Evolutionary conservation across 2,797 vertebrate species (phyloP), one percentile per base, ranked within the genome.

Genomic region (Gallinago solitaria): DNA sequence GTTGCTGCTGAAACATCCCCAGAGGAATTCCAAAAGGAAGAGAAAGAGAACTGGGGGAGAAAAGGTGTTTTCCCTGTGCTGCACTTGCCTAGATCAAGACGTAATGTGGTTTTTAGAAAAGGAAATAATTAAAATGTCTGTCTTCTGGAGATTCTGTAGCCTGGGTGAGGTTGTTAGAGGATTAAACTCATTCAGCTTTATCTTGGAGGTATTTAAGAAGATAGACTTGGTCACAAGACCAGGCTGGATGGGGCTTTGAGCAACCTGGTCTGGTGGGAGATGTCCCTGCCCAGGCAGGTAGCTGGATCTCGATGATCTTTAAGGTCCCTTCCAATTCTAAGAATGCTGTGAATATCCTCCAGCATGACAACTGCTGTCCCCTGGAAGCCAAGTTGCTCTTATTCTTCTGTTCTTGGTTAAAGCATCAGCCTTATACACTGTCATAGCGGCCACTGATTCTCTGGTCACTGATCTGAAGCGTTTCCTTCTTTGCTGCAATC

Each of bases 401-500:
- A 5, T 5, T 51, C 16, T 33, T 45, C 33, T 32, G 7, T 16
- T 28, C n/a, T 17, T 33, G 47, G 37, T 45, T 28, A 17, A n/a
- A 25, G 30, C 35, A 3, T 23, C 6, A 4, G 65, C 24, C 57
- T 17, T 16, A 32, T 2, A 6, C 1, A 3, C n/a, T 57, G 15
- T 12, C 56, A 13, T 1, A 4, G 7, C 6, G 32, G 6, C 20
- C 23, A 12, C n/a, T 1, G 0, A 6, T 12, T 20, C 39, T 12
- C 23, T 24, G 50, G 41, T 33, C 54, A 3, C 43, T 16, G 41
- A 16, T 16, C 35, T 9, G 0, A 3, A 45, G 30, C 4, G 4
- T 17, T 77, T 32, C 68, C 12, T 84, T 6, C 51, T 75, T 17
- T 14, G 19, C 67, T n/a, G 28, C 3, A 1, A 2, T 12, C 30